phyloP scores from a whole-genome alignment of 2,888 invertebrate genomes.

The Polyploca ridens region DNA sequence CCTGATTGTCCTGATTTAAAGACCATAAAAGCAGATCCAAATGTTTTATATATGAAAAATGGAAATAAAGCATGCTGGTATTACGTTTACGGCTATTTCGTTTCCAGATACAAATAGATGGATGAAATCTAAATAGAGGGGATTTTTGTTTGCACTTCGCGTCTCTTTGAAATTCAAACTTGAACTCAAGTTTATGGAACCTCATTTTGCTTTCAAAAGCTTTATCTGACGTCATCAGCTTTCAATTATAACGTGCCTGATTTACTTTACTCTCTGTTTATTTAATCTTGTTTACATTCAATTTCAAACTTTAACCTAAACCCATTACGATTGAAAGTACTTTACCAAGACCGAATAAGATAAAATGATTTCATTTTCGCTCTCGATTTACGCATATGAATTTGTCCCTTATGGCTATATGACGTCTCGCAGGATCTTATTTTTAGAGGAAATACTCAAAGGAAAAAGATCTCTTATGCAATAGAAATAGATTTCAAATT shows the following conservation, averaged over 20 bases:
- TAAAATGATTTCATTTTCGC: conserved; percentile 11
- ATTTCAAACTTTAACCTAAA: background rate
- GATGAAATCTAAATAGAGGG: background rate
- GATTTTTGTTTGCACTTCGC: background rate
- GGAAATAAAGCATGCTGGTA: too few species aligned
- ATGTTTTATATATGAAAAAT: too few species aligned
- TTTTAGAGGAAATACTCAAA: background rate
- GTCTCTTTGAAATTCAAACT: conserved; percentile 3
- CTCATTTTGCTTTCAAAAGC: conserved; percentile 6
- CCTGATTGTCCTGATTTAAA: too few species aligned
- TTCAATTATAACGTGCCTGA: conserved; percentile 1
- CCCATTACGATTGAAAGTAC: background rate
- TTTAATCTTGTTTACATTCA: background rate
- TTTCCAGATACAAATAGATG: background rate
- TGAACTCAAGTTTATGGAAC: background rate
- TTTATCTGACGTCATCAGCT: background rate
- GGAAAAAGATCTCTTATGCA: background rate
- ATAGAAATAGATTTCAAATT: background rate
- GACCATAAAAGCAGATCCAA: too few species aligned
- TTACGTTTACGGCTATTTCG: background rate
- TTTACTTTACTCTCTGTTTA: background rate
- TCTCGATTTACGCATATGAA: conserved; percentile 22
- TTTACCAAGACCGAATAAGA: too few species aligned
- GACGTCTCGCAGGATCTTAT: background rate
- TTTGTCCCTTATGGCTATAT: conserved; percentile 20